phyloP scores from a whole-genome alignment of 2,888 invertebrate genomes.

The Drosophila koepferae region DNA sequence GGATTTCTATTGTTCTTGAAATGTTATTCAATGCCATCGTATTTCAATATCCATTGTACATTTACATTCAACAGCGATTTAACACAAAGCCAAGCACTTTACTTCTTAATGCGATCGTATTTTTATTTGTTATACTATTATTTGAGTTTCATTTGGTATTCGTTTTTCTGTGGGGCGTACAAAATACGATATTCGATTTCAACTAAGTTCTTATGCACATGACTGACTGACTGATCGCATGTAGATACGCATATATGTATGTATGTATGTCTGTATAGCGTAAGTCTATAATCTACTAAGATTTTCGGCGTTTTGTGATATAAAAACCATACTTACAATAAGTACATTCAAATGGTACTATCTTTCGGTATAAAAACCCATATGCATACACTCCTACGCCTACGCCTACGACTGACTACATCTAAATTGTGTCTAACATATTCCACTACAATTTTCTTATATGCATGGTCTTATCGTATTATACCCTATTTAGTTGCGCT shows the following conservation, averaged over 20 bases:
- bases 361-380: conserved; percentile 18
- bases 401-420: conserved; percentile 40
- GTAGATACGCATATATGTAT: conserved; percentile 9
- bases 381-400: conserved; percentile 36
- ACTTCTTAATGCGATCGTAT: conserved; percentile 32
- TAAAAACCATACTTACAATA: conserved; percentile 37
- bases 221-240: conserved; percentile 2
- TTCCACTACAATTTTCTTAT: conserved; percentile 63
- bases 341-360: conserved; percentile 19
- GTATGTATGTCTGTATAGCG: conserved; percentile 2
- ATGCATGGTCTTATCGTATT: conserved; percentile 32
- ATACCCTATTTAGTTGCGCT: conserved; percentile 29
- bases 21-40: conserved; percentile 49
- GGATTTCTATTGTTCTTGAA: conserved; percentile 38
- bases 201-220: conserved; percentile 25
- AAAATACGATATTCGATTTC: conserved; percentile 34
- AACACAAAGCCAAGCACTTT: conserved; percentile 85
- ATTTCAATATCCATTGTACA: conserved; percentile 66
- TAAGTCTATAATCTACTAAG: conserved; percentile 25
- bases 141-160: conserved; percentile 39
- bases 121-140: conserved; percentile 13
- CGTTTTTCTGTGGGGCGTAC: conserved; percentile 34
- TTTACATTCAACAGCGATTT: conserved; percentile 85
- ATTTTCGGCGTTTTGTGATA: conserved; percentile 13
- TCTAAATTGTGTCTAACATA: conserved; percentile 64